A percentile compares a stretch with the other conserved stretches of the same genome.
Evolutionary conservation across 2,797 vertebrate genomes (phyloP).

Genomic region (Tragopan temminckii): DNA sequence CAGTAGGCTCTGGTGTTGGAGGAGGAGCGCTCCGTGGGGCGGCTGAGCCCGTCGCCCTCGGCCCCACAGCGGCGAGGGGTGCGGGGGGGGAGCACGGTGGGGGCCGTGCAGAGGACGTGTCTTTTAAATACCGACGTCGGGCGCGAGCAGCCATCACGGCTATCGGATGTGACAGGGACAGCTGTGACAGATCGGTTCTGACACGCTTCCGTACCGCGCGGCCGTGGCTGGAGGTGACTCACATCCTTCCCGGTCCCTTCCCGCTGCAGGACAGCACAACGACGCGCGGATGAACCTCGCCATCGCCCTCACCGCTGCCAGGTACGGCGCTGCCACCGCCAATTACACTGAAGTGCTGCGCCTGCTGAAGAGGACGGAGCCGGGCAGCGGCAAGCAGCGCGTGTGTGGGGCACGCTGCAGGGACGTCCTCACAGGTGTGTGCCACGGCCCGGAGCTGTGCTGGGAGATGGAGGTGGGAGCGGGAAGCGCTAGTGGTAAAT

Average conservation of each 20-base stretch:
- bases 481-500: not conserved
- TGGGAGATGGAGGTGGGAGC: not conserved
- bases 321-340: slow-evolving; percentile 94
- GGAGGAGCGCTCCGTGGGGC: no score
- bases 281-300: slow-evolving; percentile 95
- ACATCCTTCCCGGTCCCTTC: slow-evolving; percentile 84
- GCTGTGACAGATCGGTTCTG: slow-evolving; percentile 95
- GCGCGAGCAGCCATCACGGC: slow-evolving; percentile 82
- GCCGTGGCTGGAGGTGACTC: slow-evolving; percentile 93
- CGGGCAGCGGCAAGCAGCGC: slow-evolving; percentile 77
- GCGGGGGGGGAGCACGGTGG: rapidly evolving
- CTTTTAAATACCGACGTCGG: slow-evolving; percentile 83
- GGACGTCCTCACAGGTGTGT: slow-evolving; percentile 87
- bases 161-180: slow-evolving; percentile 93
- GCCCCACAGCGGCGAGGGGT: not conserved
- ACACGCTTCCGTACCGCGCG: slow-evolving; percentile 93
- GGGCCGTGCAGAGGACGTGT: slow-evolving; percentile 63
- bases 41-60: no score
- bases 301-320: slow-evolving; percentile 94
- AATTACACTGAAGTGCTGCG: slow-evolving; percentile 93
- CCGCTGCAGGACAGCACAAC: slow-evolving; percentile 94
- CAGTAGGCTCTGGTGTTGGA: rapidly evolving
- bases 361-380: slow-evolving; percentile 88
- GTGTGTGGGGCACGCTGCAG: slow-evolving; percentile 90
- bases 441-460: not conserved